These are phyloP conservation scores for Drosophila picticornis DNA, from an alignment of 2,888 invertebrate genomes.

Conservation along the genomic window DNA sequence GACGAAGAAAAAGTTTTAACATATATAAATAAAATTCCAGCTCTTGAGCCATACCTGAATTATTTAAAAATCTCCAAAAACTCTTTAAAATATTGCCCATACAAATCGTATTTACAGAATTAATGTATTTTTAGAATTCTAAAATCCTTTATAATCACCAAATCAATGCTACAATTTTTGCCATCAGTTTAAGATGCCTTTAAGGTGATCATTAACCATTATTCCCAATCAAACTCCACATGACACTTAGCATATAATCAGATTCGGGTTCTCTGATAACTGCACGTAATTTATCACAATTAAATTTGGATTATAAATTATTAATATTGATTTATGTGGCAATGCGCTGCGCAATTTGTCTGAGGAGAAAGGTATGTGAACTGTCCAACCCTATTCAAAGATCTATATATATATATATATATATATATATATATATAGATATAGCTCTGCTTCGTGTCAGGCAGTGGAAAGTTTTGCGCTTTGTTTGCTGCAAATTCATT, in stretches of 20 bases:
- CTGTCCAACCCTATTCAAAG: slow-evolving; percentile 22
- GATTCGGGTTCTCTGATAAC: slow-evolving; percentile 5
- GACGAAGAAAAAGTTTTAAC: no score
- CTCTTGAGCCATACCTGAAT: neutral
- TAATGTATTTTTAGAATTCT: neutral
- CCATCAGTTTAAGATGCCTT: neutral
- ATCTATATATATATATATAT: slow-evolving; percentile 1
- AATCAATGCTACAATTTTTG: no score
- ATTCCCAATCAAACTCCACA: slow-evolving; percentile 18
- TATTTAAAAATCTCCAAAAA: neutral
- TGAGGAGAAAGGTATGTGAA: slow-evolving; percentile 36
- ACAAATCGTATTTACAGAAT: neutral
- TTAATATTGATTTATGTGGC: slow-evolving; percentile 67
- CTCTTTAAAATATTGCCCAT: neutral
- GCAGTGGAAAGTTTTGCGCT: slow-evolving; percentile 10
- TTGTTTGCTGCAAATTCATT: slow-evolving; percentile 40
- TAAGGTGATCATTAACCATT: slow-evolving; percentile 29
- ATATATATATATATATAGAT: slow-evolving; percentile 9
- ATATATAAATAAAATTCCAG: neutral
- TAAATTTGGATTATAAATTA: slow-evolving; percentile 65
- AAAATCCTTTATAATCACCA: neutral
- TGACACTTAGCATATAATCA: neutral
- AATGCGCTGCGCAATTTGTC: slow-evolving; percentile 36
- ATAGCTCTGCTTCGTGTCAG: slow-evolving; percentile 7
- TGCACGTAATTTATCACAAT: slow-evolving; percentile 64